phyloP scores from a whole-genome alignment of 2,113 vertebrate species.

The Dunckerocampus dactyliophorus region DNA sequence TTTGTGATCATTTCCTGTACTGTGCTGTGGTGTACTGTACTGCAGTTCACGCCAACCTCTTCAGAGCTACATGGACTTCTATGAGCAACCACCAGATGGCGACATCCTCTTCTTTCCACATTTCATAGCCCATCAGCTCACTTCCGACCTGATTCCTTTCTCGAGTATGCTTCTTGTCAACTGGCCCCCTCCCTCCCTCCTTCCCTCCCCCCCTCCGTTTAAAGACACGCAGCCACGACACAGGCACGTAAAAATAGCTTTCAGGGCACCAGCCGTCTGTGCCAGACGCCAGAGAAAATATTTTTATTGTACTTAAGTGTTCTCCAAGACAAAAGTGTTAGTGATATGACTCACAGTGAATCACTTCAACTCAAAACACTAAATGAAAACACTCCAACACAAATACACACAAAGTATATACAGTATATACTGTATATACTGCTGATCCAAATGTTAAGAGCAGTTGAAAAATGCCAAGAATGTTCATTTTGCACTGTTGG shows the following conservation, averaged over 20 bases:
- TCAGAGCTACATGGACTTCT: too few species aligned
- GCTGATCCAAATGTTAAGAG: neutral
- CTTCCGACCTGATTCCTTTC: neutral
- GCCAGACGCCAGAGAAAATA: conserved; percentile 16
- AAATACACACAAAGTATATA: conserved; percentile 1
- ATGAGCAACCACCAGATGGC: conserved; percentile 59
- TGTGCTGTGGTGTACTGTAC: too few species aligned
- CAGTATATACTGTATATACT: neutral
- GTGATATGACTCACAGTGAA: conserved; percentile 5
- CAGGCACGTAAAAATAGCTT: conserved; percentile 21
- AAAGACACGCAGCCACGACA: conserved; percentile 1
- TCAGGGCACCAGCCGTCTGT: neutral
- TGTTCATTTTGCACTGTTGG: too few species aligned
- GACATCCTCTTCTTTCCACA: conserved; percentile 33
- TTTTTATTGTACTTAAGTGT: conserved; percentile 15
- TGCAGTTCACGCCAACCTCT: too few species aligned
- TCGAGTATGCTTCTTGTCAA: neutral
- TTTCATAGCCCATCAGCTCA: conserved; percentile 5
- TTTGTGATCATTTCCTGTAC: too few species aligned
- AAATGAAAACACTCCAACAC: neutral
- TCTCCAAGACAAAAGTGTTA: conserved; percentile 24
- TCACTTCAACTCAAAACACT: neutral
- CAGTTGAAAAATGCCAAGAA: too few species aligned
- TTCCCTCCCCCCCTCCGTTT: conserved; percentile 12
- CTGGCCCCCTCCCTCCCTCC: neutral